A percentile compares a stretch with the other conserved stretches of the same genome.
Evolutionary conservation across 2,113 vertebrate species (phyloP).

Genomic region (Phainopepla nitens): DNA sequence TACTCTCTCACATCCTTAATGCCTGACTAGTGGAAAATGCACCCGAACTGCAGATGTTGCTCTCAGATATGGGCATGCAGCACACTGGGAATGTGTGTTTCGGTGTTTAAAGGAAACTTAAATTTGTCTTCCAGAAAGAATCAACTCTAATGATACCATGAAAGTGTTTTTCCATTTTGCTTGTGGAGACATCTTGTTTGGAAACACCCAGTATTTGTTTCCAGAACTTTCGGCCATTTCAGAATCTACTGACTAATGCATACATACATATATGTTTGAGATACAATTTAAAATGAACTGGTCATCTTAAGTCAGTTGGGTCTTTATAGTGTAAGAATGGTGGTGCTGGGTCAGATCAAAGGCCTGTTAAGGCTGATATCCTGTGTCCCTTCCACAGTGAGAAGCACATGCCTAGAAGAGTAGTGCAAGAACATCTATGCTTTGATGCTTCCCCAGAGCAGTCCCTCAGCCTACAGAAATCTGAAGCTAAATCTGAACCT

Average conservation of each 20-base stretch:
- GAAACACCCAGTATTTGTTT: background rate
- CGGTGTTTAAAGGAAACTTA: background rate
- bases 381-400: background rate
- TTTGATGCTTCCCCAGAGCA: background rate
- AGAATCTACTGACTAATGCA: background rate
- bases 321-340: background rate
- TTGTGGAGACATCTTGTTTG: background rate
- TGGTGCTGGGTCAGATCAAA: background rate
- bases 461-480: background rate
- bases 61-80: background rate
- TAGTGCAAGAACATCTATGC: background rate
- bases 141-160: background rate
- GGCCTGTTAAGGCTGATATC: background rate
- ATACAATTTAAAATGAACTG: background rate
- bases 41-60: background rate
- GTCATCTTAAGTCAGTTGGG: background rate
- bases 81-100: background rate
- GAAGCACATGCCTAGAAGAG: background rate
- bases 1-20: background rate
- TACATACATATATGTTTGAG: background rate
- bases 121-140: background rate
- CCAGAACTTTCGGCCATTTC: background rate
- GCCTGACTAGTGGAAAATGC: background rate
- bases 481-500: background rate
- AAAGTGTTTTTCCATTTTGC: background rate